Evolutionary conservation across 2,113 vertebrate species (phyloP), one percentile per base, ranked within the genome.

Genomic region (Otus sunia): DNA sequence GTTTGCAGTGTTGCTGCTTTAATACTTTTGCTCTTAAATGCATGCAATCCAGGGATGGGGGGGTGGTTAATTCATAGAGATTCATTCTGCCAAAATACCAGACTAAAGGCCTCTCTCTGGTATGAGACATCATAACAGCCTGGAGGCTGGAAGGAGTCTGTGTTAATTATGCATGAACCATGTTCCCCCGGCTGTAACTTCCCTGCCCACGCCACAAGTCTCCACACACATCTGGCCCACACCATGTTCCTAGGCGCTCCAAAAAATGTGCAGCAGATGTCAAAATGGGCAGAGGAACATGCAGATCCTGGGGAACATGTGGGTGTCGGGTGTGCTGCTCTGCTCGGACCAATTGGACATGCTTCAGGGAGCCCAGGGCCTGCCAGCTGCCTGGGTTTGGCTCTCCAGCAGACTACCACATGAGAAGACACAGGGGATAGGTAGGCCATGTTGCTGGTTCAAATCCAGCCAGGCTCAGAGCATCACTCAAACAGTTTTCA

Each of bases 141-240:
- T 60, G 58, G 49, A 94, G 92, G 91, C 56, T 95, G 68, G 88
- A 96, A 94, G 69, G 34, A 92, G 56, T 32, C 69, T 68, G 10
- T 85, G 76, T 94, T 85, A 92, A 95, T 96, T 92, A 95, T 91
- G 67, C 75, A 94, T 95, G 95, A 96, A 87, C 83, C 30, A 5
- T 41, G 50, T 55, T 92, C 39, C 60, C 67, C 67, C 1, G 3
- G 12, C 83, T 92, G 53, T 53, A 95, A 68, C 83, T 94, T 82
- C 69, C 94, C 83, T 69, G 73, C 88, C 91, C 62, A 84, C 22
- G 10, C n/a, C 66, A 69, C 2, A 2, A 67, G 23, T 78, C 84
- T 89, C 68, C 80, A 90, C 49, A 89, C 58, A 78, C 69, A 92
- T 87, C 30, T 87, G 77, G 69, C 74, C 80, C 43, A 37, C 68